Evolutionary conservation across 1,140 invertebrate genomes (phyloP).

Genomic region (Rhysida immarginata): DNA sequence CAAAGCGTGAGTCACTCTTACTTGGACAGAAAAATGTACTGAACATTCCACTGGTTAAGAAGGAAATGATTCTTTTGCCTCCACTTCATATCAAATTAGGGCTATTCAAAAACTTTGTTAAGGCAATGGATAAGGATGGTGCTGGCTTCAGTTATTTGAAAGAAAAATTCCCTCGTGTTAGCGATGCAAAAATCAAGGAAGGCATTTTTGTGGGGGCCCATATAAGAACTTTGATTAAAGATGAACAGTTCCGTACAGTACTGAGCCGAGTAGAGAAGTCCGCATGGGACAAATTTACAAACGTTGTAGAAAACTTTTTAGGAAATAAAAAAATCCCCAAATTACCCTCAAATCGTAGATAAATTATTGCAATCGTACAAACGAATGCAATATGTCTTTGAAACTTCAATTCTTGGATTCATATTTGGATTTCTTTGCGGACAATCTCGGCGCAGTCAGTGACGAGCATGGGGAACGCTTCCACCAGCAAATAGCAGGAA

Average conservation of each 20-base stretch:
- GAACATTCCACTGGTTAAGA: conserved; percentile 14
- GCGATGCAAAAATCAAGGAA: conserved; percentile 22
- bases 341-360: conserved; percentile 12
- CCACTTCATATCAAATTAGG: conserved; percentile 29
- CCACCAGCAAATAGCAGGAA: conserved; percentile 12
- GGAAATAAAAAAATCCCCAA: conserved; percentile 13
- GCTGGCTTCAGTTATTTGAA: conserved; percentile 21
- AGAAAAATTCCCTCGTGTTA: conserved; percentile 21
- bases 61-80: conserved; percentile 21
- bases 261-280: conserved; percentile 11
- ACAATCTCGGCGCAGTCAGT: conserved; percentile 9
- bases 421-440: conserved; percentile 14
- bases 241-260: conserved; percentile 12
- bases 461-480: conserved; percentile 14
- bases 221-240: conserved; percentile 20
- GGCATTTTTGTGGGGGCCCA: conserved; percentile 25
- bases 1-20: neutral
- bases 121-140: conserved; percentile 22
- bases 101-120: conserved; percentile 25
- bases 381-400: conserved; percentile 14
- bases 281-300: conserved; percentile 13
- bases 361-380: conserved; percentile 9
- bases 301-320: conserved; percentile 12
- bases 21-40: conserved; percentile 20
- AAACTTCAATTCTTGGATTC: conserved; percentile 13